Percentiles rank a stretch among this genome's conserved stretches.
Evolutionary conservation across 2,888 invertebrate genomes (phyloP).

Genomic region (Tenthredo mesomela): DNA sequence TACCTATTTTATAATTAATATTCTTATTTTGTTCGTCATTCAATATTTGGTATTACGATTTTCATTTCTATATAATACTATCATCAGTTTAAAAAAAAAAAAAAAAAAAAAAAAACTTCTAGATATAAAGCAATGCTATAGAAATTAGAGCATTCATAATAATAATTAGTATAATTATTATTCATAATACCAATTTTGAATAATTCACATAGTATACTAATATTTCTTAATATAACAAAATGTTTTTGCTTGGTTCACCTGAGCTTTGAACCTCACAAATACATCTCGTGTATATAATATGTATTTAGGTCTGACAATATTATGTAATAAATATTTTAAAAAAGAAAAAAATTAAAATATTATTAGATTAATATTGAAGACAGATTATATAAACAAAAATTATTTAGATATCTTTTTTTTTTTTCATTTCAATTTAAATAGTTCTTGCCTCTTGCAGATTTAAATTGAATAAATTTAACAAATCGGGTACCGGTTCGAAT

Average conservation of each 20-base stretch:
- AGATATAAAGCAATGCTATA: conserved; percentile 12
- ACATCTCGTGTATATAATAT: conserved; percentile 23
- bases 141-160: background rate
- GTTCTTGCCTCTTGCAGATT: background rate
- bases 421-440: background rate
- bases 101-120: background rate
- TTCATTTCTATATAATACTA: background rate
- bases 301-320: conserved; percentile 8
- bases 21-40: background rate
- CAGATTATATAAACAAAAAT: background rate
- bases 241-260: conserved; percentile 63
- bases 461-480: background rate
- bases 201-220: conserved; percentile 9
- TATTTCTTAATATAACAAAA: background rate
- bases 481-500: no score
- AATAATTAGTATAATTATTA: conserved; percentile 5
- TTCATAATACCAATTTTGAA: conserved; percentile 34
- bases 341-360: background rate
- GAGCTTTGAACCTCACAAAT: conserved; percentile 64
- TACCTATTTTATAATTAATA: background rate
- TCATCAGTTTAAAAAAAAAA: background rate
- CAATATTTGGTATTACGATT: conserved; percentile 26
- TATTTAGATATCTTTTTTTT: background rate
- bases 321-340: background rate
- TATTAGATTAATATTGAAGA: background rate